A percentile compares a stretch with the other conserved stretches of the same genome.
These are phyloP conservation scores for Neodontobutis hainanensis DNA, from an alignment of 2,113 vertebrate genomes.

Conservation along the genomic window DNA sequence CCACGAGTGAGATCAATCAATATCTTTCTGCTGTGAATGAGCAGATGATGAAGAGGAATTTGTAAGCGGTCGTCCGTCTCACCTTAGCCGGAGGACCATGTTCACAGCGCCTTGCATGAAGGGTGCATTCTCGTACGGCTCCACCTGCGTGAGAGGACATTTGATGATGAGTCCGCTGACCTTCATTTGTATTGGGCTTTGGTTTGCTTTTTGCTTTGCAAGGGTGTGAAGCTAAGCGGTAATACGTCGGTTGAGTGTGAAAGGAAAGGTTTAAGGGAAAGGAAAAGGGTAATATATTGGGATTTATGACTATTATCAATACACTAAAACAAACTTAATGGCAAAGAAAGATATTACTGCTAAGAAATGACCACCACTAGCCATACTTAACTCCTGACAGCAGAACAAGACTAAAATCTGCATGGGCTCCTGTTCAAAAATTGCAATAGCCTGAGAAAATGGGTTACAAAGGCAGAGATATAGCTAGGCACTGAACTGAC, in stretches of 20 bases:
- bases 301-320: conserved; percentile 15
- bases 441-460: conserved; percentile 61
- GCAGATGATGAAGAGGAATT: not conserved
- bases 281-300: conserved; percentile 23
- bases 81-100: conserved; percentile 97
- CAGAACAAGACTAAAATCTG: conserved; percentile 39
- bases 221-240: not conserved
- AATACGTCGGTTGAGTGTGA: not conserved
- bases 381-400: conserved; percentile 21
- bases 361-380: conserved; percentile 38
- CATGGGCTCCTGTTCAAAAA: conserved; percentile 56
- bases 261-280: conserved; percentile 32
- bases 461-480: conserved; percentile 52
- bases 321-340: conserved; percentile 7
- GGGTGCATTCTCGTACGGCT: conserved; percentile 80
- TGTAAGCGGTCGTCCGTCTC: conserved; percentile 56
- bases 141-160: conserved; percentile 78
- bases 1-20: not conserved
- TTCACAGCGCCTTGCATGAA: conserved; percentile 87
- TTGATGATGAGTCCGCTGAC: conserved; percentile 20
- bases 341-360: conserved; percentile 9
- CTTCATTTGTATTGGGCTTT: not conserved
- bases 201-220: not conserved
- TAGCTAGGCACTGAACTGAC: conserved; percentile 36
- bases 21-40: not conserved